Evolutionary conservation across 2,797 vertebrate genomes (phyloP).

Genomic region (Agapornis canus): DNA sequence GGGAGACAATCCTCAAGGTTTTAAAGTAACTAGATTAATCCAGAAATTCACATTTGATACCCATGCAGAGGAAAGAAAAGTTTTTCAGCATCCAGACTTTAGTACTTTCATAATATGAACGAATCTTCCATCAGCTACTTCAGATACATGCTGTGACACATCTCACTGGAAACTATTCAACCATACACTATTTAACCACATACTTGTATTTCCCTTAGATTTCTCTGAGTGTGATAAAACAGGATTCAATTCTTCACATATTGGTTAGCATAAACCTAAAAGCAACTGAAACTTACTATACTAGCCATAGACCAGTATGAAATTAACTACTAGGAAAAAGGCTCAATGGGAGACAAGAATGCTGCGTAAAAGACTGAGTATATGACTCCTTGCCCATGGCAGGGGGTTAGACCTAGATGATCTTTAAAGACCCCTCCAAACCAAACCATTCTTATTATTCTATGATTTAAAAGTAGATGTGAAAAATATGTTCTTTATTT

Average conservation of each 20-base stretch:
- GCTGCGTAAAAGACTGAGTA: neutral
- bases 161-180: fast-evolving
- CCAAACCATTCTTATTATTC: neutral
- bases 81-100: neutral
- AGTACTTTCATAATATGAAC: fast-evolving
- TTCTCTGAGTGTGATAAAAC: fast-evolving
- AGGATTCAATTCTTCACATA: neutral
- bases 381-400: neutral
- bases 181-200: fast-evolving
- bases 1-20: fast-evolving
- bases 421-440: neutral
- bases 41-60: fast-evolving
- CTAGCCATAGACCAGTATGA: neutral
- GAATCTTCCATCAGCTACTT: neutral
- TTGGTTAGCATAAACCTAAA: neutral
- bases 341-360: neutral
- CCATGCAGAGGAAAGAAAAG: neutral
- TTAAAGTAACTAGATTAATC: neutral
- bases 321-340: neutral
- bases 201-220: neutral
- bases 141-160: neutral
- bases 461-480: neutral
- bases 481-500: neutral
- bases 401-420: neutral
- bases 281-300: neutral